Evolutionary conservation across 2,113 vertebrate genomes (phyloP).

Genomic region (Nibea coibor): DNA sequence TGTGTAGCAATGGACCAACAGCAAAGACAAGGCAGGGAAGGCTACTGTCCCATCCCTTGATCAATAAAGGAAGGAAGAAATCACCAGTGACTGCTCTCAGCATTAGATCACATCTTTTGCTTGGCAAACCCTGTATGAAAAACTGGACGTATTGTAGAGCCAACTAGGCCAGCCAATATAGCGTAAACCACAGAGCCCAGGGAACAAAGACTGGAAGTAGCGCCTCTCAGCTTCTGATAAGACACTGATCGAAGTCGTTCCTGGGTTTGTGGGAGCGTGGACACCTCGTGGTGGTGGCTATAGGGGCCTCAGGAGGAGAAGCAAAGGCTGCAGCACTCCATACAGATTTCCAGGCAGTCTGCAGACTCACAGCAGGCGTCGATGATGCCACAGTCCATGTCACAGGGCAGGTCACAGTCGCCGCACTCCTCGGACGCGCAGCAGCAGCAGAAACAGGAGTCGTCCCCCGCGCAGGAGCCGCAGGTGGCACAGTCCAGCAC

Average conservation of each 20-base stretch:
- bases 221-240: constrained; percentile 29
- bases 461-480: constrained; percentile 93
- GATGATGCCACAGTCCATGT: constrained; percentile 99
- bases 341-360: constrained; percentile 99
- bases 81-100: constrained; percentile 57
- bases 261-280: constrained; percentile 31
- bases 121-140: constrained; percentile 57
- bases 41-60: constrained; percentile 27
- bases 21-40: constrained; percentile 42
- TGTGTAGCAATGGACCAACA: constrained; percentile 58
- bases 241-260: constrained; percentile 34
- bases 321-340: constrained; percentile 99
- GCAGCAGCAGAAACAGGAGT: constrained; percentile 96
- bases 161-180: constrained; percentile 54
- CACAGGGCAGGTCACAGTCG: constrained; percentile 96
- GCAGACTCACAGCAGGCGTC: constrained; percentile 99
- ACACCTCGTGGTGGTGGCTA: constrained; percentile 6
- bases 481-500: constrained; percentile 97
- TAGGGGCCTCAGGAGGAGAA: constrained; percentile 92
- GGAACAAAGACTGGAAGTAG: constrained; percentile 44
- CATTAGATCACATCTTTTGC: constrained; percentile 54
- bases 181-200: constrained; percentile 36
- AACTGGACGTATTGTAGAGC: constrained; percentile 45
- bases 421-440: constrained; percentile 94
- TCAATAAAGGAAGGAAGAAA: constrained; percentile 49